These are phyloP conservation scores for Megalopta genalis DNA, from an alignment of 1,140 invertebrate genomes.

Conservation along the genomic window DNA sequence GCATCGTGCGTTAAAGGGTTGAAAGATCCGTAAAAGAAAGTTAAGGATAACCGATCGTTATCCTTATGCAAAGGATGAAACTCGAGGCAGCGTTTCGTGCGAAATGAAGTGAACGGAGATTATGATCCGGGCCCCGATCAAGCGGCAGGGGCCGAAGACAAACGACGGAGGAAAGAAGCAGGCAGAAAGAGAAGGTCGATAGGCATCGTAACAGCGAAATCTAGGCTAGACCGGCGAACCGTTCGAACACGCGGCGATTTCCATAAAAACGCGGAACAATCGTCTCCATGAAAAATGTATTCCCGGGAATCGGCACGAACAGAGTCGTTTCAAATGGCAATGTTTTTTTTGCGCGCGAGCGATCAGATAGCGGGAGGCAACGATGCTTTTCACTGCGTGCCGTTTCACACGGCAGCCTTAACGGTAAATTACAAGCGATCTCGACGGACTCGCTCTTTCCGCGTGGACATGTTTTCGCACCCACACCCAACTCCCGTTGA, in stretches of 20 bases:
- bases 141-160: too few species aligned
- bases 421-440: conserved; percentile 41
- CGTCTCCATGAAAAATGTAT: conserved; percentile 35
- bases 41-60: too few species aligned
- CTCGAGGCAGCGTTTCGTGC: too few species aligned
- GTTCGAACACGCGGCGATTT: conserved; percentile 16
- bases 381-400: conserved; percentile 18
- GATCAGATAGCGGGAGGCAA: conserved; percentile 13
- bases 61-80: too few species aligned
- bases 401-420: conserved; percentile 17
- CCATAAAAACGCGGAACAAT: conserved; percentile 42
- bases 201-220: not conserved
- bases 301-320: conserved; percentile 9
- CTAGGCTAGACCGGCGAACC: not conserved
- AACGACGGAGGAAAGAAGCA: not conserved
- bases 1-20: too few species aligned
- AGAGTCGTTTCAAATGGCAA: conserved; percentile 12
- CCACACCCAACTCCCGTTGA: not conserved
- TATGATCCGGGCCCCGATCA: too few species aligned
- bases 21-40: too few species aligned
- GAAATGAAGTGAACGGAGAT: too few species aligned
- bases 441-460: not conserved
- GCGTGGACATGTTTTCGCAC: conserved; percentile 8
- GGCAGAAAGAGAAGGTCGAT: conserved; percentile 36
- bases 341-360: not conserved